Evolutionary conservation across 1,140 invertebrate genomes (phyloP), one percentile per base, ranked within the genome.

Genomic region (Megalonaias nervosa): DNA sequence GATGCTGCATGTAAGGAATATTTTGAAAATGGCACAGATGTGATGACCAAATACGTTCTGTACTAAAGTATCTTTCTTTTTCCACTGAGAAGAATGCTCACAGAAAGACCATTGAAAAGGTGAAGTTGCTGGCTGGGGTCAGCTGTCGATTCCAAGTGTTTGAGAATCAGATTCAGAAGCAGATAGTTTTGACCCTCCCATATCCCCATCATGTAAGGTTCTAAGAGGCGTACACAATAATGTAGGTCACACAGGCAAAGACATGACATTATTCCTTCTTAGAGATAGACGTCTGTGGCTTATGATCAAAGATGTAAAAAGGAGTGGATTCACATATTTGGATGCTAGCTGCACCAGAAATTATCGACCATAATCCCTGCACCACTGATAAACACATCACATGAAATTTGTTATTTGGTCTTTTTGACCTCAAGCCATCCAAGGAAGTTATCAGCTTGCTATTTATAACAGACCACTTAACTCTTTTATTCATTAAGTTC

Each of bases 391-490:
- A 23, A 70, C 68, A 17, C 59, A 70, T 31, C 68, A 48, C 1
- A 26, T 70, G 55, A 57, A 70, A 70, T 21, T 70, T 70, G 68
- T 58, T 16, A 19, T 58, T 70, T 48, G 68, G 58, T 16, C 58
- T 26, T 60, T 55, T 58, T 58, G 16, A 48, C 15, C 12, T 70
- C 13, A 55, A 70, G 21, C 12, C 68, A 70, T 60, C 55, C 26
- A 70, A 70, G 59, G 68, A 57, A 11, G 57, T 31, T 19, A 19
- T 19, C 3, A 21, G 21, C 21, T 2, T 61, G 3, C 60, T 21
- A 2, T 1, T 74, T 26, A 74, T 74, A 1, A 74, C 72, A 56
- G 61, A 74, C 64, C 72, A 74, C n/a, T n/a, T n/a, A n/a, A n/a
- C n/a, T n/a, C n/a, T 67, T 75, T 66, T 59, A 75, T 64, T 5